A percentile compares a stretch with the other conserved stretches of the same genome.
These are phyloP conservation scores for Axis porcinus DNA, from an alignment of 2,113 vertebrate species.

Conservation along the genomic window DNA sequence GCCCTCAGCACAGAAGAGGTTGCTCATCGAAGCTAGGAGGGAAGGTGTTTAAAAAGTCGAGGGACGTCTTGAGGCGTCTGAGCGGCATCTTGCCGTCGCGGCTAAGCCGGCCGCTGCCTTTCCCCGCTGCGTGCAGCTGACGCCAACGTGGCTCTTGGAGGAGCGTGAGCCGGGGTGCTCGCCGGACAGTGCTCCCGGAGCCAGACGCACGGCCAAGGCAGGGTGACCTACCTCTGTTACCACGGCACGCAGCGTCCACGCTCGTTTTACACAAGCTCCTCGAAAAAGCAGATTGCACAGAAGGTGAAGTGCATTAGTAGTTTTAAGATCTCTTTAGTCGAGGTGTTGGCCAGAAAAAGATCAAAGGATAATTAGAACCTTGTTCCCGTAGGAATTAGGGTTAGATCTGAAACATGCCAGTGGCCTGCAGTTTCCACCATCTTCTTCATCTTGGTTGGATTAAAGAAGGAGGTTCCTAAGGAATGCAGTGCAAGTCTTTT, in stretches of 20 bases:
- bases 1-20: constrained; percentile 10
- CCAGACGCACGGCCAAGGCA: constrained; percentile 68
- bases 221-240: constrained; percentile 77
- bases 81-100: constrained; percentile 65
- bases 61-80: constrained; percentile 47
- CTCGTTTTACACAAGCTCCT: constrained; percentile 51
- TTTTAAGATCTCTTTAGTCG: constrained; percentile 25
- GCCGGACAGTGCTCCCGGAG: constrained; percentile 78
- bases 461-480: constrained; percentile 55
- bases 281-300: constrained; percentile 40
- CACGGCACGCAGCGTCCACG: constrained; percentile 13
- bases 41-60: constrained; percentile 58
- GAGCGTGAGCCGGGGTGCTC: constrained; percentile 64
- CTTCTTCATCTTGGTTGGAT: constrained; percentile 41
- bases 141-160: constrained; percentile 66
- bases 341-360: neutral
- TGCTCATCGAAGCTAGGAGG: constrained; percentile 49
- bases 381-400: constrained; percentile 59
- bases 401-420: constrained; percentile 40
- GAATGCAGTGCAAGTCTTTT: constrained; percentile 31
- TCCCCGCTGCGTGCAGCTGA: constrained; percentile 55
- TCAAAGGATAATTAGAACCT: constrained; percentile 56
- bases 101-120: constrained; percentile 62
- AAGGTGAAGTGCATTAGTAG: neutral
- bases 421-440: neutral